A percentile compares a stretch with the other conserved stretches of the same genome.
Conservation (phyloP, 2,797 vertebrate species). For the Coreius guichenoti region DNA sequence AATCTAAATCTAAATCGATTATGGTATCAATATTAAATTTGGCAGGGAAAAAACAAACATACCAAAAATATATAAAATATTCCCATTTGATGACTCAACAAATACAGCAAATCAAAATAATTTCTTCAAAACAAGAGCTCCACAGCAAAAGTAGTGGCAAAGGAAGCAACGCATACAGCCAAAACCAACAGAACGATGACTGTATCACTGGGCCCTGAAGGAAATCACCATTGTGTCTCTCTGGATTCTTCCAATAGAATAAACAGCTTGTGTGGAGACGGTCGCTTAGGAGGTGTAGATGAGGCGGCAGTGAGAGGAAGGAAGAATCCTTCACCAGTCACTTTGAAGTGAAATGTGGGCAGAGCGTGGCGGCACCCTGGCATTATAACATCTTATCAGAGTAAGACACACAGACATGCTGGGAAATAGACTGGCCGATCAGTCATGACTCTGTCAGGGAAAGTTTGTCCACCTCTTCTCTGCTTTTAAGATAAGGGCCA, state of each 20-base stretch:
- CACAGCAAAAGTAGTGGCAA: background rate
- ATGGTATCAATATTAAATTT: background rate
- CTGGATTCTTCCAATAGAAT: slow-evolving; percentile 23
- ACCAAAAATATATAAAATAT: background rate
- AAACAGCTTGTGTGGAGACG: slow-evolving; percentile 40
- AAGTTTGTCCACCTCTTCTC: background rate
- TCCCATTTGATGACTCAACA: background rate
- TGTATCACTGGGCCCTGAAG: background rate
- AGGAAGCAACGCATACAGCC: slow-evolving; percentile 2
- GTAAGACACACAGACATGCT: slow-evolving; percentile 29
- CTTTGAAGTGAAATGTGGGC: slow-evolving; percentile 31
- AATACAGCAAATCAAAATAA: slow-evolving; percentile 8
- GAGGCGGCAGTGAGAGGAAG: slow-evolving; percentile 30
- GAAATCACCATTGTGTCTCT: slow-evolving; percentile 25
- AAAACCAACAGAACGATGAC: slow-evolving; percentile 29
- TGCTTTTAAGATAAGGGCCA: slow-evolving; percentile 15
- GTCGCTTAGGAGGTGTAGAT: slow-evolving; percentile 44
- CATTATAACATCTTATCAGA: slow-evolving; percentile 29
- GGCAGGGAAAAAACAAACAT: background rate
- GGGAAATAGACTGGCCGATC: slow-evolving; percentile 3
- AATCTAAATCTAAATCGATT: background rate
- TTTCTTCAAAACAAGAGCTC: background rate
- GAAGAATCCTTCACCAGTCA: slow-evolving; percentile 42
- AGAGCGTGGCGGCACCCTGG: slow-evolving; percentile 33
- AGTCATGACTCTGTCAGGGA: background rate